phyloP scores from a whole-genome alignment of 2,797 vertebrate species.

The Oreochromis grahami region DNA sequence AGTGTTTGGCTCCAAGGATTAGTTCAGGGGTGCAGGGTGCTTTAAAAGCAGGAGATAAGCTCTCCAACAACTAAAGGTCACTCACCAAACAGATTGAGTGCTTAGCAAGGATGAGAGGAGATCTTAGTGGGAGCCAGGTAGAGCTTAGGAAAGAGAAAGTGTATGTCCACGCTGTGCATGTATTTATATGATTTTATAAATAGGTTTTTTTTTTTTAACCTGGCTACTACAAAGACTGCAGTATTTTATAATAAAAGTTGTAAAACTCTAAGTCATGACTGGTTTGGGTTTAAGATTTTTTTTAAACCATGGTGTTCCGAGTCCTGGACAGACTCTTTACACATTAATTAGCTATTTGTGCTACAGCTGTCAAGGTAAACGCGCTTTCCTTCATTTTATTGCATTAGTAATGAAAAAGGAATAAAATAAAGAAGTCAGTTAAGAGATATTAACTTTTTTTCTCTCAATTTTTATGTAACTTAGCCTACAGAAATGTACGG shows the following conservation, averaged over 20 bases:
- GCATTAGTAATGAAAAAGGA: not conserved
- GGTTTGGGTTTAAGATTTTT: accelerated
- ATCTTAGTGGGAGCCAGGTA: constrained; percentile 42
- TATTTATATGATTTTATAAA: not conserved
- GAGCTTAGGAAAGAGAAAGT: not conserved
- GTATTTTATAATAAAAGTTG: not conserved
- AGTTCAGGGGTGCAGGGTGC: constrained; percentile 51
- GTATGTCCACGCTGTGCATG: not conserved
- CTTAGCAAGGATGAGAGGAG: constrained; percentile 55
- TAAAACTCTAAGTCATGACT: not conserved
- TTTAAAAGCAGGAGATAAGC: constrained; percentile 67
- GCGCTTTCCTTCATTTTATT: not conserved
- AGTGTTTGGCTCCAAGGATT: constrained; percentile 61
- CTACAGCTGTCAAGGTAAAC: not conserved
- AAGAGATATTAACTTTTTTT: not conserved
- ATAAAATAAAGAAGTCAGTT: not conserved
- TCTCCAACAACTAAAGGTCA: constrained; percentile 65
- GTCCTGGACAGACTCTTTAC: not conserved
- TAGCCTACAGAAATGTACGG: accelerated
- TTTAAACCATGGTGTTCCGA: not conserved
- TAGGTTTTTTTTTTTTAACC: not conserved
- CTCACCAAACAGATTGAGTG: constrained; percentile 64
- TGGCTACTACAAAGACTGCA: not conserved
- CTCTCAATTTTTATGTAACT: not conserved
- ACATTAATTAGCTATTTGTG: not conserved